Evolutionary conservation across 2,888 invertebrate genomes (phyloP), one percentile per base, ranked within the genome.

Genomic region (Tineola bisselliella): DNA sequence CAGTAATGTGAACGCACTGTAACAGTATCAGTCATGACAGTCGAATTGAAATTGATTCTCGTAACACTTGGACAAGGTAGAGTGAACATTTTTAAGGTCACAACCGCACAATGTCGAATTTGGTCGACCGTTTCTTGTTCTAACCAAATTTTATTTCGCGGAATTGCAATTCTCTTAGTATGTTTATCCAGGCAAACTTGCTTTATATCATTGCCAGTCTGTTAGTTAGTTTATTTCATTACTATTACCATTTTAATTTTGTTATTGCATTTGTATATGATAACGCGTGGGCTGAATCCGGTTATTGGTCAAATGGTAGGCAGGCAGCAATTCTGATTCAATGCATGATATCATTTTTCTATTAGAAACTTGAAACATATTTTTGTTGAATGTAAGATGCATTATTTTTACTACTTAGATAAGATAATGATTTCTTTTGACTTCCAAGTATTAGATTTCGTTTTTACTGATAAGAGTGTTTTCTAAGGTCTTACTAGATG

Each of bases 321-420:
- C 30, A n/a, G n/a, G n/a, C n/a, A n/a, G n/a, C n/a, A n/a, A n/a
- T n/a, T n/a, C n/a, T 56, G 56, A 56, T 19, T 56, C 56, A 56
- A 30, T n/a, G 10, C 17, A 12, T 56, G 56, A 56, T 19, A 56
- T 56, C 56, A 56, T 56, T 56, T 56, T 19, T 30, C n/a, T 52
- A 25, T 25, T 25, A 25, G 25, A 6, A 25, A 44, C 15, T 13
- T 44, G n/a, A n/a, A n/a, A n/a, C n/a, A n/a, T n/a, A n/a, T n/a
- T n/a, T n/a, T n/a, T n/a, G n/a, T n/a, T n/a, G n/a, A n/a, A n/a
- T n/a, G n/a, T n/a, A n/a, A n/a, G n/a, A n/a, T n/a, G n/a, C n/a
- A 31, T 31, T 31, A 10, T 5, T 31, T 31, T 31, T 31, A 31
- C 10, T 5, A 31, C 10, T 31, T 10, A 31, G 31, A 31, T 31